phyloP scores from a whole-genome alignment of 1,140 invertebrate species.

The Drosophila orena region DNA sequence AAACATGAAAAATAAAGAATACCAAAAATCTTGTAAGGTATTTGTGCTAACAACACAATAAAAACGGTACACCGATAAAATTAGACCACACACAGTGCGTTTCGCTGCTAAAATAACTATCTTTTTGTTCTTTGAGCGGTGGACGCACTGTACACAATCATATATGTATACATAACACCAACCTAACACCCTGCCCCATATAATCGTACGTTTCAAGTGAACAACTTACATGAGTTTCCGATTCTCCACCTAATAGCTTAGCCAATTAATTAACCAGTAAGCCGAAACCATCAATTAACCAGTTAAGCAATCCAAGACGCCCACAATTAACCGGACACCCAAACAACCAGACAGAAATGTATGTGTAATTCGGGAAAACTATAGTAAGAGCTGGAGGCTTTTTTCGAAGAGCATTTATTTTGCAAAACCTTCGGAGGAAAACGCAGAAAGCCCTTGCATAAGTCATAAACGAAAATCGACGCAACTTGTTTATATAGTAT shows the following conservation, averaged over 20 bases:
- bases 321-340: constrained; percentile 28
- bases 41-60: constrained; percentile 60
- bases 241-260: constrained; percentile 82
- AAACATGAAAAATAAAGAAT: constrained; percentile 18
- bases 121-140: not conserved
- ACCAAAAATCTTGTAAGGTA: constrained; percentile 51
- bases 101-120: not conserved
- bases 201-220: constrained; percentile 57
- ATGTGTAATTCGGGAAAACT: constrained; percentile 9
- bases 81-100: constrained; percentile 39
- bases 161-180: constrained; percentile 13
- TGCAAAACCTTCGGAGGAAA: constrained; percentile 8
- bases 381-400: not conserved
- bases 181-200: constrained; percentile 3
- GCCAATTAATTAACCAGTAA: constrained; percentile 53
- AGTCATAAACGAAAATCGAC: constrained; percentile 13
- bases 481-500: constrained; percentile 45
- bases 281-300: constrained; percentile 19
- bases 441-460: constrained; percentile 8
- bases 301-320: constrained; percentile 12
- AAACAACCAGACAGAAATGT: constrained; percentile 6
- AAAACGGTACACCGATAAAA: constrained; percentile 66
- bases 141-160: constrained; percentile 7
- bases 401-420: constrained; percentile 65
- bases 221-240: constrained; percentile 74